Evolutionary conservation across 2,797 vertebrate species (phyloP).

Genomic region (Chloroceryle inda): DNA sequence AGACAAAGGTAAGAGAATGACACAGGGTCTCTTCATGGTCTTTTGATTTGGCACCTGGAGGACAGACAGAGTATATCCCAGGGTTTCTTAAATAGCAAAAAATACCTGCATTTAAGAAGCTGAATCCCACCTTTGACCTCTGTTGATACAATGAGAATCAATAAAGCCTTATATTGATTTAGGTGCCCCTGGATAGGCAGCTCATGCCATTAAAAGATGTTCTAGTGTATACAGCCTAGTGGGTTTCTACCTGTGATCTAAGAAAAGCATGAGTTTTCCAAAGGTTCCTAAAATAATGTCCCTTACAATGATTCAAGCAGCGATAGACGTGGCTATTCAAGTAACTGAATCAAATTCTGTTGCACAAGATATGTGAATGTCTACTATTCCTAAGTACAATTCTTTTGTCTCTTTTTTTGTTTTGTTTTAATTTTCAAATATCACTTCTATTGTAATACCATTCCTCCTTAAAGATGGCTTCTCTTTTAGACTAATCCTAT

Average conservation of each 20-base stretch:
- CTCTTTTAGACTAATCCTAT: background rate
- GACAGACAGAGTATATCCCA: background rate
- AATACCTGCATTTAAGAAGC: background rate
- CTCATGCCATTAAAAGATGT: background rate
- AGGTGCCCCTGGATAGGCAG: background rate
- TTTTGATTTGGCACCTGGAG: background rate
- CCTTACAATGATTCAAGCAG: background rate
- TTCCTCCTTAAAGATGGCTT: background rate
- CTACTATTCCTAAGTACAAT: background rate
- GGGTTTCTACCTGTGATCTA: background rate
- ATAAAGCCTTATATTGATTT: background rate
- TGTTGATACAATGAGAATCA: background rate
- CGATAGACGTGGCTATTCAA: background rate
- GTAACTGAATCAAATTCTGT: background rate
- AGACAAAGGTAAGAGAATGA: background rate
- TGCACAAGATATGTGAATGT: background rate
- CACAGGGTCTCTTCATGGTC: background rate
- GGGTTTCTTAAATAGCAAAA: background rate
- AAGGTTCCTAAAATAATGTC: background rate
- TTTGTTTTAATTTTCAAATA: background rate
- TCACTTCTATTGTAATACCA: background rate
- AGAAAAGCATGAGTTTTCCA: background rate
- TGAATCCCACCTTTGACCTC: background rate
- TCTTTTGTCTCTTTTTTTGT: accelerated
- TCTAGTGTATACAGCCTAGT: background rate